Evolutionary conservation across 2,888 invertebrate species (phyloP).

Genomic region (Hermodice carunculata): DNA sequence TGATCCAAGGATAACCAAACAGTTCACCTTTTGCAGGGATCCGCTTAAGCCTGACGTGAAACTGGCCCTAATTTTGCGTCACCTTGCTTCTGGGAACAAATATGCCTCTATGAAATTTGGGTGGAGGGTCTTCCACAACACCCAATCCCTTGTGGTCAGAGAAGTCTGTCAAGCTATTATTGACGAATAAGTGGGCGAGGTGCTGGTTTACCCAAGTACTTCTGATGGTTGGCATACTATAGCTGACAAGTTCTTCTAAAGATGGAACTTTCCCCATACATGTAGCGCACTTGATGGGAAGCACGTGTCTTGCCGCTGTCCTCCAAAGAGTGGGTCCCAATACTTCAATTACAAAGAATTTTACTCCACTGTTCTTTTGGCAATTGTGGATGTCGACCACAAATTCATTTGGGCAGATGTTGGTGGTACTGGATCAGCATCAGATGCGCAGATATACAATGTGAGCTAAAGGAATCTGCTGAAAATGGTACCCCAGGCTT

Average conservation of each 20-base stretch:
- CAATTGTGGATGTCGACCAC: background rate
- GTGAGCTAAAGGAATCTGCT: conserved; percentile 12
- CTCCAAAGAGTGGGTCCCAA: too few relatives aligned
- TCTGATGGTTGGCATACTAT: too few relatives aligned
- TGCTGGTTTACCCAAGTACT: conserved; percentile 26
- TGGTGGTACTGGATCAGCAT: conserved; percentile 11
- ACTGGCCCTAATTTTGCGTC: conserved; percentile 10
- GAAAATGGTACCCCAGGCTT: conserved; percentile 3
- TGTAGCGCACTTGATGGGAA: too few relatives aligned
- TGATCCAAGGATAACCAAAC: too few relatives aligned
- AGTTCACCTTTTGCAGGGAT: too few relatives aligned
- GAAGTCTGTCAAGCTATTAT: too few relatives aligned
- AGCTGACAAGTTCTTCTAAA: too few relatives aligned
- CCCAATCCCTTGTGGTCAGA: too few relatives aligned
- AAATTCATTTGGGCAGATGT: conserved; percentile 10
- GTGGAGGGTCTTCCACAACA: conserved; percentile 39
- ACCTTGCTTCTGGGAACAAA: conserved; percentile 28
- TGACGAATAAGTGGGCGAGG: conserved; percentile 28
- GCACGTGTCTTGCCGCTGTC: conserved; percentile 39
- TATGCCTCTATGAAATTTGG: conserved; percentile 35
- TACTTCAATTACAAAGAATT: too few relatives aligned
- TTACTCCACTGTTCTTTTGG: too few relatives aligned
- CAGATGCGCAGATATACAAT: conserved; percentile 15
- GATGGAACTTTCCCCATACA: too few relatives aligned
- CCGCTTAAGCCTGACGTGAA: conserved; percentile 18